phyloP scores from a whole-genome alignment of 2,797 vertebrate species.

The Pangasius mekongensis region DNA sequence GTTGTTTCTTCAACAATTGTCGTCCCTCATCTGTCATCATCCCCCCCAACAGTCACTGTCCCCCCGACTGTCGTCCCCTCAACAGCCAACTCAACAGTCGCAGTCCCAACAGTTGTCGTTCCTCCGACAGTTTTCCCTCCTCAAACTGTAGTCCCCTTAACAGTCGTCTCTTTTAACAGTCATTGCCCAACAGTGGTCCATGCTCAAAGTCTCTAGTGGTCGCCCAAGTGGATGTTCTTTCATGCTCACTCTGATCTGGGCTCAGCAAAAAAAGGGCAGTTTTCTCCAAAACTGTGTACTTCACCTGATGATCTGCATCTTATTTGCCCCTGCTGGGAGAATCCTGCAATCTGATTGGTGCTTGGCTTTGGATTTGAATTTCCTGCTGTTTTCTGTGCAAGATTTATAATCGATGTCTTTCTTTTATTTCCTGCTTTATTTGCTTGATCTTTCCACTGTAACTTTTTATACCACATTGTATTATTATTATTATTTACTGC shows the following conservation, averaged over 20 bases:
- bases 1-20: no score
- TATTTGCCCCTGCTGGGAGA: not conserved
- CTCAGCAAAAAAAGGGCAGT: not conserved
- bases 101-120: not conserved
- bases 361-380: not conserved
- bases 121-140: not conserved
- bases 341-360: not conserved
- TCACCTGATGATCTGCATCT: not conserved
- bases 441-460: not conserved
- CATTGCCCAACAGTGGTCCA: not conserved
- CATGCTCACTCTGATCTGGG: not conserved
- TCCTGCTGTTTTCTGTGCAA: not conserved
- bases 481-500: not conserved
- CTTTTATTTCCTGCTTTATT: not conserved
- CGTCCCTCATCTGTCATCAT: no score
- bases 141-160: not conserved
- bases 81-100: not conserved
- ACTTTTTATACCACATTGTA: not conserved
- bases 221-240: not conserved
- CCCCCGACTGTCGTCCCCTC: not conserved
- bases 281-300: not conserved
- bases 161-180: not conserved
- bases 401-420: not conserved
- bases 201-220: constrained; percentile 1
- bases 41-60: not conserved